Base-by-base conservation (phyloP, 2,113 vertebrate genomes). In the Spermophilus dauricus region DNA sequence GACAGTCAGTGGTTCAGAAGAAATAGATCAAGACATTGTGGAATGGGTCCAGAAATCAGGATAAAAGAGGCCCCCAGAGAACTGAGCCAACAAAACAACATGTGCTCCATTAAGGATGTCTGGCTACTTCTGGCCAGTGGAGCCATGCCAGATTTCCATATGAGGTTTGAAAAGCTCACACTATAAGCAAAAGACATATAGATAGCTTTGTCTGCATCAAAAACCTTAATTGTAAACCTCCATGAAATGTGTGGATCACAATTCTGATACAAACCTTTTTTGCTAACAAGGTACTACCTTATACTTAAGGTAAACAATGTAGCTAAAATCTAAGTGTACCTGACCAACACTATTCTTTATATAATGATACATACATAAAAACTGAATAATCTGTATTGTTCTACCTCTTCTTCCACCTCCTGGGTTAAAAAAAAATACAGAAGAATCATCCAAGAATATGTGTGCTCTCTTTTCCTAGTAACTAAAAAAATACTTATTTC, bases 21-120 rank as follows among this genome's bases (percentile, higher is more conserved):
- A 88, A 97, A 91, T 51, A 42, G 56, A 96, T 93, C 58, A 96
- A 93, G 89, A 96, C 61, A 56, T 45, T 48, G 63, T 83, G 75
- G 48, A 95, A 83, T 76, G 22, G 28, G 84, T 93, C 69, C 78
- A 96, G 89, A 95, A 96, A 93, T 92, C 81, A 89, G 32, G 5
- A 80, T 56, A 76, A 93, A 87, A 83, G 28, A 91, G 14, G 61
- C 58, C 34, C 56, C 61, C 83, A 89, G 75, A 94, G 51, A 96
- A 96, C 5, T 73, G 56, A 86, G 90, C n/a, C 69, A 80, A 95
- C 22, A 92, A 93, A 95, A 88, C 76, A 72, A 56, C 10, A 67
- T 24, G 58, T 69, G 37, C 53, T 84, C 39, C 56, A 58, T 91
- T 76, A 93, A 75, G 69, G 39, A 85, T 81, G 20, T 91, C 81